phyloP scores from a whole-genome alignment of 2,888 invertebrate species.

The Sphaerophoria rueppellii region DNA sequence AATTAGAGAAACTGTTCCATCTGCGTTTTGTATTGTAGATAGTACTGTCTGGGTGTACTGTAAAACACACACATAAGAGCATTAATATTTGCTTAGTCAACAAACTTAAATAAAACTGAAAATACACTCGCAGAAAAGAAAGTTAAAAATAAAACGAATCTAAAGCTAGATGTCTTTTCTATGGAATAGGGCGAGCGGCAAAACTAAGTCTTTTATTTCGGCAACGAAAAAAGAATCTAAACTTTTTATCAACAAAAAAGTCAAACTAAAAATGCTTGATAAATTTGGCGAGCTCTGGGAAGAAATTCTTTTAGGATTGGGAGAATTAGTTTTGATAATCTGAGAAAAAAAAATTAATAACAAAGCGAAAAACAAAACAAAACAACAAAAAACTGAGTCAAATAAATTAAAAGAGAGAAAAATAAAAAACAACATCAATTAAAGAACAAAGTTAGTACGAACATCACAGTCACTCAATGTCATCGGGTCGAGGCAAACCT shows the following conservation, averaged over 20 bases:
- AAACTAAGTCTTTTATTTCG: no score
- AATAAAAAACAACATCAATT: slow-evolving; percentile 50
- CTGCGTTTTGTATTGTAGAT: slow-evolving; percentile 97
- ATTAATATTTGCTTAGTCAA: slow-evolving; percentile 7
- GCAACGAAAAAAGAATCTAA: no score
- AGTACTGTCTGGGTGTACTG: slow-evolving; percentile 95
- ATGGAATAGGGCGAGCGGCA: no score
- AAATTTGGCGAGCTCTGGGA: no score
- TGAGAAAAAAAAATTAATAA: slow-evolving; percentile 11
- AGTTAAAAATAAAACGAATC: background rate
- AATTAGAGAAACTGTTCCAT: slow-evolving; percentile 97
- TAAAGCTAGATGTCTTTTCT: no score
- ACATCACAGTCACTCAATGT: slow-evolving; percentile 89
- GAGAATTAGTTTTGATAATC: no score
- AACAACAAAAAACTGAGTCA: slow-evolving; percentile 26
- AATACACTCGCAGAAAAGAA: slow-evolving; percentile 36
- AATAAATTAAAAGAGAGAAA: slow-evolving; percentile 63
- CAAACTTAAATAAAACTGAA: no score
- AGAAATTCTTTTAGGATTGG: no score
- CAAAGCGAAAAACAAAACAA: slow-evolving; percentile 30
- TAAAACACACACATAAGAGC: slow-evolving; percentile 59
- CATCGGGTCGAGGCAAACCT: slow-evolving; percentile 92
- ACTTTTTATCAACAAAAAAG: no score
- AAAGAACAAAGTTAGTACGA: slow-evolving; percentile 82
- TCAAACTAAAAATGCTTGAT: no score